Evolutionary conservation across 2,113 vertebrate species (phyloP), one percentile per base, ranked within the genome.

Genomic region (Morone saxatilis): DNA sequence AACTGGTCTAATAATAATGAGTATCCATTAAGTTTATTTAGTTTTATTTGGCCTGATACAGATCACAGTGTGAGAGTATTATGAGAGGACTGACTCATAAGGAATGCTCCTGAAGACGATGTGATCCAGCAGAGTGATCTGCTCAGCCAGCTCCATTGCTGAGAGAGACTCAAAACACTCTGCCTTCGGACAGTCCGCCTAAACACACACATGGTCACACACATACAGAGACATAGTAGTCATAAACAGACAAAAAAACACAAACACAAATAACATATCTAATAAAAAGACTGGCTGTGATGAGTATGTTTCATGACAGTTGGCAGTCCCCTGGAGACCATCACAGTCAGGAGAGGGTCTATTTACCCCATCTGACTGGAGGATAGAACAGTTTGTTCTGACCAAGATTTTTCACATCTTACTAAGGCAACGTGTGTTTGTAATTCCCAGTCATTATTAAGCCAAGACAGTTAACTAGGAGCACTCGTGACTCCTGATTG

Each of bases 101-200:
- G 98, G 97, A 87, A 99, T 99, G 95, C 97, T 98, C 92, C 98
- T 95, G 96, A 99, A 99, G 86, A 99, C 93, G 5, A 99, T 76
- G 67, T 99, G 97, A 91, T 99, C 98, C 90, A 99, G 94, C 51
- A 99, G 95, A 8, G 98, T 99, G 94, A 99, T 97, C 91, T 99
- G 98, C 90, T 99, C 98, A 0, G 98, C 98, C 84, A 99, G 93
- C 92, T 99, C 98, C 97, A 99, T 98, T 60, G 97, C 98, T 0
- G 98, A 97, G 77, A 99, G 93, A 1, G 96, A 97, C 94, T 99
- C 97, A 71, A 99, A 98, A 89, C 96, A 98, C 90, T 99, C 97
- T 0, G 95, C 95, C 91, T 96, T 98, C 0, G 94, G 94, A 86
- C 95, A 96, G 76, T 98, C 97, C 3, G 95, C 93, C 98, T 99